These are phyloP conservation scores for Drosophila parthenogenetica DNA, from an alignment of 2,888 invertebrate species.

Conservation along the genomic window DNA sequence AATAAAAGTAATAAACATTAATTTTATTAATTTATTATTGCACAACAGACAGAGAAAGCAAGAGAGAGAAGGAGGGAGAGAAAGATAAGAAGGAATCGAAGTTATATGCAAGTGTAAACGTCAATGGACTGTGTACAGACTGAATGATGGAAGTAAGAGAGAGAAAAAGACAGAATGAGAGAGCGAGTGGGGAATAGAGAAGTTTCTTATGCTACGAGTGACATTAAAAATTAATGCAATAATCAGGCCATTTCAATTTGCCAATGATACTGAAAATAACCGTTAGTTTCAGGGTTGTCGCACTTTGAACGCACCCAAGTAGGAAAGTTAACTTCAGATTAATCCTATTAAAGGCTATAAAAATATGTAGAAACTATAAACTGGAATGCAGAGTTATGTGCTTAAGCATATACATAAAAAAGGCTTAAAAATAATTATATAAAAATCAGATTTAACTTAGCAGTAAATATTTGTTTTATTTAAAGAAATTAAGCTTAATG, in stretches of 20 bases:
- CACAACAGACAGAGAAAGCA: slow-evolving; percentile 12
- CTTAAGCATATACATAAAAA: too few relatives aligned
- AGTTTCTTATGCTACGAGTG: background rate
- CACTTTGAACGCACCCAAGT: background rate
- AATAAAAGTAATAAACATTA: slow-evolving; percentile 67
- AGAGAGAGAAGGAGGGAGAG: background rate
- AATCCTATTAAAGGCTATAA: too few relatives aligned
- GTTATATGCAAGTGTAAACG: too few relatives aligned
- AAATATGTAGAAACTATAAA: background rate
- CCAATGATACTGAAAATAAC: slow-evolving; percentile 15
- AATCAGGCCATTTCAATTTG: slow-evolving; percentile 70
- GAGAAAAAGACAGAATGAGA: background rate
- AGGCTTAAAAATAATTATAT: too few relatives aligned
- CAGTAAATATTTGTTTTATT: too few relatives aligned
- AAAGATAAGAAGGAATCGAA: background rate
- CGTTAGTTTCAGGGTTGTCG: background rate
- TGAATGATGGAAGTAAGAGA: background rate
- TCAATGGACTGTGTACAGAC: too few relatives aligned
- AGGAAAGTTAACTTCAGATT: too few relatives aligned
- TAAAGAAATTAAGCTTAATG: too few relatives aligned
- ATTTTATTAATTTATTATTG: slow-evolving; percentile 69
- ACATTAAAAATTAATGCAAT: slow-evolving; percentile 65
- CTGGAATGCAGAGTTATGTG: too few relatives aligned
- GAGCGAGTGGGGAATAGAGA: background rate
- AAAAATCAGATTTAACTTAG: too few relatives aligned